A percentile compares a stretch with the other conserved stretches of the same genome.
Evolutionary conservation across 2,888 invertebrate species (phyloP).

Genomic region (Copidosoma aretas): DNA sequence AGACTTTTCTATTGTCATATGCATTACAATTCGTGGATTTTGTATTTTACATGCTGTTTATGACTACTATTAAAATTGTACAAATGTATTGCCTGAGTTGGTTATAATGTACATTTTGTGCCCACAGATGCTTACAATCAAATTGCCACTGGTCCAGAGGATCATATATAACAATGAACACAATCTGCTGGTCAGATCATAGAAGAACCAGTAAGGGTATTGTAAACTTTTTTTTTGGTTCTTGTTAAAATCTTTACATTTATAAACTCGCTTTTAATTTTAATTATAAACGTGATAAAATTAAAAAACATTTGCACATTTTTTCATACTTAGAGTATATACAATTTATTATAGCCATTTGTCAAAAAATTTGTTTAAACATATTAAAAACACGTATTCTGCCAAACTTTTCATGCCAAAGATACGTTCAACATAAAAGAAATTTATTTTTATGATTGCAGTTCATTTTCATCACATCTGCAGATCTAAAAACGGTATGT

Average conservation of each 20-base stretch:
- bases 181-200: constrained; percentile 24
- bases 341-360: neutral
- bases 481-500: constrained; percentile 34
- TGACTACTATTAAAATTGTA: neutral
- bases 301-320: neutral
- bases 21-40: neutral
- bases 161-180: constrained; percentile 24
- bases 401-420: too few species aligned
- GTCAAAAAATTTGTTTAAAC: neutral
- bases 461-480: constrained; percentile 15
- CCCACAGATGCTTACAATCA: constrained; percentile 28
- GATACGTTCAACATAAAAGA: neutral
- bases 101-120: constrained; percentile 3
- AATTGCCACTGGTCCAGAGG: constrained; percentile 10
- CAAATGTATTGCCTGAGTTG: neutral
- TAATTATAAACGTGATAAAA: neutral
- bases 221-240: neutral
- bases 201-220: constrained; percentile 38
- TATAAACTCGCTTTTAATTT: neutral
- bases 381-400: too few species aligned
- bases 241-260: too few species aligned
- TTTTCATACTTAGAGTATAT: neutral
- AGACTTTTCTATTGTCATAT: too few species aligned
- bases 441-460: constrained; percentile 19
- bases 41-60: neutral